phyloP scores from a whole-genome alignment of 1,140 invertebrate genomes.

The Ceratosolen solmsi region DNA sequence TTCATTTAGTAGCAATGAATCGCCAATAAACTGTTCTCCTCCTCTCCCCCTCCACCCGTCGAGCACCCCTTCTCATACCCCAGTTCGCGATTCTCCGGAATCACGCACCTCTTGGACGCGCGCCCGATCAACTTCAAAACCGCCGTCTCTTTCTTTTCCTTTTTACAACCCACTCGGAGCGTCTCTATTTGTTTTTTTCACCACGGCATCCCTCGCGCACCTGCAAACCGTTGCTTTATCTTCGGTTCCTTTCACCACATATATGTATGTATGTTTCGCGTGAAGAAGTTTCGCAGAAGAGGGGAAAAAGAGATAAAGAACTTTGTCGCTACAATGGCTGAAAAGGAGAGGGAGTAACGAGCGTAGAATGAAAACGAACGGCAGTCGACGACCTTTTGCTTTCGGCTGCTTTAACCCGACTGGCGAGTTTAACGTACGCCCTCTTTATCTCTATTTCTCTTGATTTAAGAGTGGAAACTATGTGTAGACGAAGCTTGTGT shows the following conservation, averaged over 20 bases:
- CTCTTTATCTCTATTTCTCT: no score
- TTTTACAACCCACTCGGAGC: not conserved
- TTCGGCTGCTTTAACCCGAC: not conserved
- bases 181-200: not conserved
- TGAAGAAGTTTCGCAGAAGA: not conserved
- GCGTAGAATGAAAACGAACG: constrained; percentile 21
- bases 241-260: not conserved
- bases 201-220: not conserved
- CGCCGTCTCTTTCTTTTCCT: no score
- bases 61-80: not conserved
- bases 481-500: not conserved
- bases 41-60: not conserved
- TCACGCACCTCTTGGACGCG: not conserved
- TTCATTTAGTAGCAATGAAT: not conserved
- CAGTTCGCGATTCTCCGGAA: not conserved
- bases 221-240: no score
- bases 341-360: no score
- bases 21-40: constrained; percentile 33
- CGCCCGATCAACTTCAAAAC: not conserved
- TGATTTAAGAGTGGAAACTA: no score
- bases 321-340: constrained; percentile 12
- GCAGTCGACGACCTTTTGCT: constrained; percentile 10
- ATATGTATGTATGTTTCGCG: not conserved
- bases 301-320: constrained; percentile 31
- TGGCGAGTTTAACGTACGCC: no score